Percentiles rank a stretch among this genome's conserved stretches.
phyloP scores from a whole-genome alignment of 2,797 vertebrate genomes.

The Bradypodion pumilum region DNA sequence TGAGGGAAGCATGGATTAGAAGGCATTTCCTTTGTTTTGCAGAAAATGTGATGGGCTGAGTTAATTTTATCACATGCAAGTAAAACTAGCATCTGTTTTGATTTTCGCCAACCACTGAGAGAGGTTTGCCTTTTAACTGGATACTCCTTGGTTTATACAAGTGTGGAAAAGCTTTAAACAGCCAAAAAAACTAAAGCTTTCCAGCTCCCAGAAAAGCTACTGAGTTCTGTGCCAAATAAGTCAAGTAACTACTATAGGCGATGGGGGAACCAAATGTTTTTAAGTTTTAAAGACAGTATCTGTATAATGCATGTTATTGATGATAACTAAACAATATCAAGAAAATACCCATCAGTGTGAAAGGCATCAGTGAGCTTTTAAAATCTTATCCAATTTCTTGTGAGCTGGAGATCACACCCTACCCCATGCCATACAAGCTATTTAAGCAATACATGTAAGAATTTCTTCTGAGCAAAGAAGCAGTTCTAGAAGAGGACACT shows the following conservation, averaged over 20 bases:
- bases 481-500: not conserved
- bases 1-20: conserved; percentile 68
- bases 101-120: conserved; percentile 70
- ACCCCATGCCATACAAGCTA: not conserved
- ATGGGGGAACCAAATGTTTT: not conserved
- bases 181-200: conserved; percentile 56
- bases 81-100: conserved; percentile 77
- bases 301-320: not conserved
- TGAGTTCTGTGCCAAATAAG: not conserved
- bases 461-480: not conserved
- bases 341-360: not conserved
- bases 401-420: no score
- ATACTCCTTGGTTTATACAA: conserved; percentile 72
- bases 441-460: not conserved
- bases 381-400: not conserved
- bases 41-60: conserved; percentile 72
- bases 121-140: conserved; percentile 74
- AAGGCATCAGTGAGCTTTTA: not conserved
- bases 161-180: conserved; percentile 71
- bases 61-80: conserved; percentile 75
- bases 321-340: not conserved
- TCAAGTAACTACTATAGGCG: not conserved
- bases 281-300: not conserved
- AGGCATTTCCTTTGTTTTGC: conserved; percentile 74
- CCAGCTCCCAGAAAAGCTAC: not conserved